These are phyloP conservation scores for Drosophila micromelanica DNA, from an alignment of 1,140 invertebrate species.

Conservation along the genomic window DNA sequence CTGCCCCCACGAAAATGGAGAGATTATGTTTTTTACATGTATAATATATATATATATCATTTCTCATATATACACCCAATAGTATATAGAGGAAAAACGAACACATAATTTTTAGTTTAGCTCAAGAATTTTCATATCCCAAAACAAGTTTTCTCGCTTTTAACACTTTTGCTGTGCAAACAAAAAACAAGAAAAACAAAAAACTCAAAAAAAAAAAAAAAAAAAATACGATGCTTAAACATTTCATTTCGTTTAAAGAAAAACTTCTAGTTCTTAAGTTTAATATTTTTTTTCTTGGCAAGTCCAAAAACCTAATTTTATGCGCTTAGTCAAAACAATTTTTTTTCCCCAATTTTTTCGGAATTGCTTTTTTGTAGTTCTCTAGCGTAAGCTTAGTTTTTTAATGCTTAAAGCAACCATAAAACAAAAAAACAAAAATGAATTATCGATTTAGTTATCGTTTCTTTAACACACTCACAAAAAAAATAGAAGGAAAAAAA, in stretches of 20 bases:
- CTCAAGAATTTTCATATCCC: slow-evolving; percentile 18
- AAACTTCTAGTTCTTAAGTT: background rate
- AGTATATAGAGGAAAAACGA: slow-evolving; percentile 3
- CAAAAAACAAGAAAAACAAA: slow-evolving; percentile 1
- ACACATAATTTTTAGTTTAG: slow-evolving; percentile 36
- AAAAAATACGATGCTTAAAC: background rate
- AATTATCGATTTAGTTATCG: no score
- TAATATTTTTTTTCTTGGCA: no score
- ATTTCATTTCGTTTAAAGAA: slow-evolving; percentile 2
- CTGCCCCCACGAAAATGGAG: slow-evolving; percentile 71
- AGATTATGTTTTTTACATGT: slow-evolving; percentile 69
- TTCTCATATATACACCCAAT: background rate
- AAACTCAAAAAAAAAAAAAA: slow-evolving; percentile 5
- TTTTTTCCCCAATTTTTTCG: no score
- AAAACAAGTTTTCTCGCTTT: slow-evolving; percentile 9
- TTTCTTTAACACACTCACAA: no score
- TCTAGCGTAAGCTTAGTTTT: no score
- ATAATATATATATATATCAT: slow-evolving; percentile 48
- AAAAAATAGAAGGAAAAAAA: no score
- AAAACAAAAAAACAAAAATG: no score
- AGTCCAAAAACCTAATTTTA: no score
- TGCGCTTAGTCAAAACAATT: no score
- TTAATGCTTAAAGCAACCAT: no score
- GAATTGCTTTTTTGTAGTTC: no score
- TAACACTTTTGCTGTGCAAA: slow-evolving; percentile 59